These are phyloP conservation scores for Micromussa lordhowensis DNA, from an alignment of 92 coral and sea anemone genomes.

Conservation along the genomic window DNA sequence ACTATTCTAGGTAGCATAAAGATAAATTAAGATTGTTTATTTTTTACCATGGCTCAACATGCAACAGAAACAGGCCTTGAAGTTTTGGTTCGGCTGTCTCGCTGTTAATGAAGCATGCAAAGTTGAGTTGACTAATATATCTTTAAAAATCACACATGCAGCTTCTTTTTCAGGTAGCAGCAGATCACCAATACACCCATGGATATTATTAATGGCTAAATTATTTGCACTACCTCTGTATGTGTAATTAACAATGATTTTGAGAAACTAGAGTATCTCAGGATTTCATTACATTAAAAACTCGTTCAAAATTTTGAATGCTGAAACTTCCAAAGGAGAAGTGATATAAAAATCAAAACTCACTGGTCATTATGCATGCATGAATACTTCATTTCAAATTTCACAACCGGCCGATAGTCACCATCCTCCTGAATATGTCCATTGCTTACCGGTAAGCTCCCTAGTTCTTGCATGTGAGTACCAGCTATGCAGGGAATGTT, in stretches of 20 bases:
- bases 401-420: too few relatives aligned
- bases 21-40: constrained; percentile 2
- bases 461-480: too few relatives aligned
- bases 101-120: constrained; percentile 1
- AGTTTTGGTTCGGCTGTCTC: not conserved
- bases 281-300: constrained; percentile 2
- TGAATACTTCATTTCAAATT: not conserved
- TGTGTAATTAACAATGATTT: not conserved
- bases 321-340: not conserved
- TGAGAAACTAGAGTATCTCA: constrained; percentile 7
- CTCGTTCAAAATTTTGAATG: constrained; percentile 9
- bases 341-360: not conserved
- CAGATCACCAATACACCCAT: not conserved
- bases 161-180: not conserved
- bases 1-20: too few relatives aligned
- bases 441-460: too few relatives aligned
- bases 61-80: constrained; percentile 10
- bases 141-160: too few relatives aligned
- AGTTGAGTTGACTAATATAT: too few relatives aligned
- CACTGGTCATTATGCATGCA: not conserved
- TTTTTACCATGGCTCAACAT: not conserved
- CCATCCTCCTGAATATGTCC: too few relatives aligned
- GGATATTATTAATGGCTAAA: not conserved
- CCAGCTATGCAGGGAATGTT: too few relatives aligned
- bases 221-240: constrained; percentile 14